Base-by-base conservation (phyloP, 2,113 vertebrate genomes). In the Pseudorhombus dupliciocellatus region DNA sequence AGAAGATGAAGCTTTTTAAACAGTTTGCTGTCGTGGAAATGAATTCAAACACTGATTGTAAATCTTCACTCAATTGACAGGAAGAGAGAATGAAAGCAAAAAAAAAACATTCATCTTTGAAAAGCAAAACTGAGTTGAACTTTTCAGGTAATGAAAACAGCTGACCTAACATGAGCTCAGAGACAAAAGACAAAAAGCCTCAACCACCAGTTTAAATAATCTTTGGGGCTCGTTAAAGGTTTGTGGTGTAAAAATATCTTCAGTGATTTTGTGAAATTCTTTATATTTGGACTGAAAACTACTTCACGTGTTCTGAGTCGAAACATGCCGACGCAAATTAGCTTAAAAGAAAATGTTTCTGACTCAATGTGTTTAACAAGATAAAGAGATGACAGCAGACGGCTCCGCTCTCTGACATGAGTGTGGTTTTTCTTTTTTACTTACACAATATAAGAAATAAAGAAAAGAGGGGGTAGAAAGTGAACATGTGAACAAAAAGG, bases 391-490 rank as follows among this genome's bases (percentile, higher is more conserved):
- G 21, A 84, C 73, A 66, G 53, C 61, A 63, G 30, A 75, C 60
- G 42, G 14, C 7, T 18, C 42, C 40, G 75, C 75, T 70, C 62
- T 83, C 79, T 87, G 80, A 81, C 76, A 83, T 64, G 68, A 40
- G 20, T 48, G 61, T 50, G 20, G 6, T 20, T 46, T 18, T 46
- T 46, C 18, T 46, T 46, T 40, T 46, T 18, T 46, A 80, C 58
- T 72, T 75, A 87, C 67, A 82, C 70, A 84, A 55, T 80, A 73
- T 87, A 82, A 88, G 59, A 73, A 42, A 40, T 76, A 4, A 40
- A 59, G 70, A 28, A 81, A 70, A 84, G 77, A 67, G 37, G 11
- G 14, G 46, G 42, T 25, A 63, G 34, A 73, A 87, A 81, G 64
- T 37, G 34, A 37, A 42, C 16, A 54, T n/a, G 62, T 85, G 75